Evolutionary conservation across 1,140 invertebrate genomes (phyloP).

Genomic region (Megalonaias nervosa): DNA sequence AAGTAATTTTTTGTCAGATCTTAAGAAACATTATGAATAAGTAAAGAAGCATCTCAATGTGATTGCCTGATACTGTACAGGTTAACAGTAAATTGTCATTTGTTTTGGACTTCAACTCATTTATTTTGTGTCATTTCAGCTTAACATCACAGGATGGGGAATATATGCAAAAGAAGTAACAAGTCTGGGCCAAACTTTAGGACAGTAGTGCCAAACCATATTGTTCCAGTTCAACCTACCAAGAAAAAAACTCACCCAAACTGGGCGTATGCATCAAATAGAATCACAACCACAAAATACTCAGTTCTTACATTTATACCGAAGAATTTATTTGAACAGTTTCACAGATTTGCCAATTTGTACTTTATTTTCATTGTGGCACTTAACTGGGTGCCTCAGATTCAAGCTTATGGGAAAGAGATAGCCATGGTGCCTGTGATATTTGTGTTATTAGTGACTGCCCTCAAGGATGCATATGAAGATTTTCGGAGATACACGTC

Average conservation of each 20-base stretch:
- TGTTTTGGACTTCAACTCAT: too few species aligned
- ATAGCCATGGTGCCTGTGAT: conserved; percentile 86
- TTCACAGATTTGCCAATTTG: conserved; percentile 96
- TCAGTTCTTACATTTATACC: conserved; percentile 94
- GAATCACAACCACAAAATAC: conserved; percentile 91
- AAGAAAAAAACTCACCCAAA: conserved; percentile 87
- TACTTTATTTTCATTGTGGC: conserved; percentile 98
- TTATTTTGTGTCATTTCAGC: too few species aligned
- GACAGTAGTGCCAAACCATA: conserved; percentile 66
- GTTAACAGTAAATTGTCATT: too few species aligned
- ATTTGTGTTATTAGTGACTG: conserved; percentile 95
- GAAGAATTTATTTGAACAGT: conserved; percentile 98
- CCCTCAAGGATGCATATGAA: conserved; percentile 97
- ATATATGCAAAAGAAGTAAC: conserved; percentile 44
- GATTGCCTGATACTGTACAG: too few species aligned
- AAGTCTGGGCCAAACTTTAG: conserved; percentile 53
- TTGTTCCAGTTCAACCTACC: conserved; percentile 65
- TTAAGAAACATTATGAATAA: too few species aligned
- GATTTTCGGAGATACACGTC: conserved; percentile 90
- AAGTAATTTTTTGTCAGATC: too few species aligned
- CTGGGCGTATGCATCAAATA: conserved; percentile 77
- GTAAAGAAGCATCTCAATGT: too few species aligned
- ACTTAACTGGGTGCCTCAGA: conserved; percentile 91
- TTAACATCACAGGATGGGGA: conserved; percentile 39
- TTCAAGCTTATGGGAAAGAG: conserved; percentile 96